Conservation (phyloP, 2,113 vertebrate genomes). For the Melanerpes formicivorus region DNA sequence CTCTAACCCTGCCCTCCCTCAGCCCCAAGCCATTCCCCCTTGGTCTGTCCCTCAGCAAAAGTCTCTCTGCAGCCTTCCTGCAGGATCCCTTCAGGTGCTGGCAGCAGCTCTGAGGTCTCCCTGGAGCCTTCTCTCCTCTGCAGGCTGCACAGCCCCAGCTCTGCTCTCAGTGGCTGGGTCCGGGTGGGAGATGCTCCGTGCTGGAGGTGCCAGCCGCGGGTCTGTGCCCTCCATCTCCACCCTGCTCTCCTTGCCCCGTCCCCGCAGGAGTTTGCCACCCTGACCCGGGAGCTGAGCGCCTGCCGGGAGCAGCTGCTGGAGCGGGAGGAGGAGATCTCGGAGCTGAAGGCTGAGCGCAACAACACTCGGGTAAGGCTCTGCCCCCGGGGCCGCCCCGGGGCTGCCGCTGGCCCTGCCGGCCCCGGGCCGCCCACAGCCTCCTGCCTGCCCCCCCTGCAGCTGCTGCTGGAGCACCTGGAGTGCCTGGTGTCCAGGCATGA, state of each 20-base stretch:
- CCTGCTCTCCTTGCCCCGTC: accelerated
- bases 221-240: accelerated
- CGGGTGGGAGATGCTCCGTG: background rate
- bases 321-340: conserved; percentile 96
- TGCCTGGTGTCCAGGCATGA: conserved; percentile 96
- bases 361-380: conserved; percentile 87
- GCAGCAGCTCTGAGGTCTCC: too few relatives aligned
- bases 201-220: background rate
- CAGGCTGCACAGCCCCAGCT: too few relatives aligned
- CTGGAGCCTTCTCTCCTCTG: too few relatives aligned
- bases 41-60: too few relatives aligned
- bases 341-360: conserved; percentile 96
- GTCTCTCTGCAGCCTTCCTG: too few relatives aligned
- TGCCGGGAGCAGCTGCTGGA: conserved; percentile 97
- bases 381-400: too few relatives aligned
- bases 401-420: background rate
- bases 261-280: conserved; percentile 92
- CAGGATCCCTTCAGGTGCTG: too few relatives aligned
- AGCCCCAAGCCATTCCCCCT: too few relatives aligned
- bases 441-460: conserved; percentile 67
- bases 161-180: background rate
- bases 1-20: too few relatives aligned
- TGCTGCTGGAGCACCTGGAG: conserved; percentile 96
- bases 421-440: background rate
- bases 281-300: conserved; percentile 93